Evolutionary conservation across 2,113 vertebrate species (phyloP).

Genomic region (Onychorhynchus coronatus): DNA sequence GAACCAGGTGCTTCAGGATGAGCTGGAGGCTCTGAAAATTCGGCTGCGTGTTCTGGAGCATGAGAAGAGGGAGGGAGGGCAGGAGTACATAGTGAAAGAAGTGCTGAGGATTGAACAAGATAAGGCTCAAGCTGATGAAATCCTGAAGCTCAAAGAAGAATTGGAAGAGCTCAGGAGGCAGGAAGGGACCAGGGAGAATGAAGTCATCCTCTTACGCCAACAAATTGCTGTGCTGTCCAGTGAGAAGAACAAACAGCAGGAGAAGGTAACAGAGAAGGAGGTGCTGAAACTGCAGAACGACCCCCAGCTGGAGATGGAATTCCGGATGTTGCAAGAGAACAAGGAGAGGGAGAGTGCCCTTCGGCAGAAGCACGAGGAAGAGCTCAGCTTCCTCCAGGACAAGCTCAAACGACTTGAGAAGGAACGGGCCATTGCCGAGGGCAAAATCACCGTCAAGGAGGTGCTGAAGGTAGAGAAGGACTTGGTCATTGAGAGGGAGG

Average conservation of each 20-base stretch:
- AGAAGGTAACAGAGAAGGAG: conserved; percentile 89
- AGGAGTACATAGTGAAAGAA: conserved; percentile 93
- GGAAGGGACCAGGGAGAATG: conserved; percentile 83
- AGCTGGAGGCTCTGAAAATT: conserved; percentile 81
- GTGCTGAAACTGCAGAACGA: conserved; percentile 93
- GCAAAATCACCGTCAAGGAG: conserved; percentile 93
- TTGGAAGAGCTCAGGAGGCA: conserved; percentile 86
- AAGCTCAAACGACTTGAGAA: conserved; percentile 89
- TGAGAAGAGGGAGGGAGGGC: conserved; percentile 83
- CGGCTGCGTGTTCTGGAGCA: conserved; percentile 82
- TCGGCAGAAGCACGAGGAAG: conserved; percentile 86
- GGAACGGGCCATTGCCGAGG: conserved; percentile 90
- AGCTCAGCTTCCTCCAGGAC: conserved; percentile 87
- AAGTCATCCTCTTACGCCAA: conserved; percentile 81
- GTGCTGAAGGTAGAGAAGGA: conserved; percentile 96
- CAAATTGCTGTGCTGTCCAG: conserved; percentile 81
- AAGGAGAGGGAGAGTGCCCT: conserved; percentile 77
- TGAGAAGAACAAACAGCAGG: conserved; percentile 85
- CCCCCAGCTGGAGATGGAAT: conserved; percentile 88
- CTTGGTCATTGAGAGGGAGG: conserved; percentile 81
- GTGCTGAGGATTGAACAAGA: conserved; percentile 93
- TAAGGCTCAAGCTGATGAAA: conserved; percentile 85
- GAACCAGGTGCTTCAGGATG: conserved; percentile 84
- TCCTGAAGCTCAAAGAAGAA: conserved; percentile 86
- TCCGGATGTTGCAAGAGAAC: conserved; percentile 79